A percentile compares a stretch with the other conserved stretches of the same genome.
These are phyloP conservation scores for Silurus aristotelis DNA, from an alignment of 2,797 vertebrate species.

Conservation along the genomic window DNA sequence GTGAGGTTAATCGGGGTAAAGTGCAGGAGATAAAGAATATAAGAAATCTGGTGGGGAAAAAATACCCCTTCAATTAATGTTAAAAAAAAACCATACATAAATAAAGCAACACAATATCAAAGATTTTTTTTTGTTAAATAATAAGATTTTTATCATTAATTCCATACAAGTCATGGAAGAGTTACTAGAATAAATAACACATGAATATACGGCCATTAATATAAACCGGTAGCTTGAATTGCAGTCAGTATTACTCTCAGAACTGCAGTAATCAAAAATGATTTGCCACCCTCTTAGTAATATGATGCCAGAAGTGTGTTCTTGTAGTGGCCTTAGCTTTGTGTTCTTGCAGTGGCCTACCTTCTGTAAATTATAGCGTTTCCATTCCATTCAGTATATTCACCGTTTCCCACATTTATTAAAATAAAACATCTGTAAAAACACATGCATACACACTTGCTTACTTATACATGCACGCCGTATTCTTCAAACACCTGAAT, in stretches of 20 bases:
- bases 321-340: background rate
- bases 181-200: background rate
- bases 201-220: background rate
- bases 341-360: background rate
- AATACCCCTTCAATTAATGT: background rate
- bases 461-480: constrained; percentile 33
- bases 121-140: background rate
- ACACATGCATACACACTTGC: constrained; percentile 24
- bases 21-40: background rate
- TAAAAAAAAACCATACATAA: background rate
- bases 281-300: background rate
- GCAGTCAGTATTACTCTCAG: background rate
- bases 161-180: background rate
- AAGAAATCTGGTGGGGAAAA: background rate
- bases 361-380: background rate
- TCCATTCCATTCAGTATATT: background rate
- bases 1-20: constrained; percentile 8
- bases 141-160: background rate
- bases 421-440: constrained; percentile 16
- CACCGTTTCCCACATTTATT: constrained; percentile 3
- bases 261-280: background rate
- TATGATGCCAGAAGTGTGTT: background rate
- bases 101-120: background rate
- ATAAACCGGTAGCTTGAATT: background rate
- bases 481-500: constrained; percentile 62